Conservation (phyloP, 2,113 vertebrate species). For the Brachirus orientalis region DNA sequence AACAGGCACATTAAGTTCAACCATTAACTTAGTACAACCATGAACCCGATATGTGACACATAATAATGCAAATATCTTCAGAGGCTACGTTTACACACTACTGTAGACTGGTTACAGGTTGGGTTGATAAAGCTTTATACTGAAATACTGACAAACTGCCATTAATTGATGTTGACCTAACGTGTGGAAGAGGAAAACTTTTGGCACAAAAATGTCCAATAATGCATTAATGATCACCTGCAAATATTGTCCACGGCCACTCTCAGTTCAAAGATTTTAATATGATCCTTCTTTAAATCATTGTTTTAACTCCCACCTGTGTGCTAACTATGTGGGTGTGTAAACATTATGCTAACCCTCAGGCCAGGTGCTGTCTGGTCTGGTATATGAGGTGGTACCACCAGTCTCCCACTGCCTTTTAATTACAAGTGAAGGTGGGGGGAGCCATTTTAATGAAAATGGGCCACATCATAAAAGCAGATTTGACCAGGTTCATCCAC, state of each 20-base stretch:
- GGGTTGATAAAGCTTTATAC: not conserved
- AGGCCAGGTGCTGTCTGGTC: slow-evolving; percentile 69
- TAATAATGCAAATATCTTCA: not conserved
- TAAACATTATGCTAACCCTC: slow-evolving; percentile 71
- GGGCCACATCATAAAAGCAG: slow-evolving; percentile 73
- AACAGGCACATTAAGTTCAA: slow-evolving; percentile 6
- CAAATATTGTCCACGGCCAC: not conserved
- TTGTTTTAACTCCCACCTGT: slow-evolving; percentile 35
- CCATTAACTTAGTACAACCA: not conserved
- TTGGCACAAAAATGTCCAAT: not conserved
- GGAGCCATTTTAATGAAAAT: slow-evolving; percentile 71
- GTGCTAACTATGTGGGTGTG: slow-evolving; percentile 61
- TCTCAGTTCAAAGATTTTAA: slow-evolving; percentile 7
- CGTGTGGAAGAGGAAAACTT: not conserved
- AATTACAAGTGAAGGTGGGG: slow-evolving; percentile 64
- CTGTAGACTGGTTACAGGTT: not conserved
- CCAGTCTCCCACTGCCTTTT: slow-evolving; percentile 74
- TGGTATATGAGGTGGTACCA: slow-evolving; percentile 70
- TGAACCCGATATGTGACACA: too few relatives aligned
- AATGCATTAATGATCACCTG: not conserved
- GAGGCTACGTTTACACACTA: not conserved
- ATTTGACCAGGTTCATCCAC: slow-evolving; percentile 71
- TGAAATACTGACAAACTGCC: not conserved
- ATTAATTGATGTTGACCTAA: not conserved
- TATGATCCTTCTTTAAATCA: slow-evolving; percentile 18